Evolutionary conservation across 2,888 invertebrate genomes (phyloP), one percentile per base, ranked within the genome.

Genomic region (Lacanobia oleracea): DNA sequence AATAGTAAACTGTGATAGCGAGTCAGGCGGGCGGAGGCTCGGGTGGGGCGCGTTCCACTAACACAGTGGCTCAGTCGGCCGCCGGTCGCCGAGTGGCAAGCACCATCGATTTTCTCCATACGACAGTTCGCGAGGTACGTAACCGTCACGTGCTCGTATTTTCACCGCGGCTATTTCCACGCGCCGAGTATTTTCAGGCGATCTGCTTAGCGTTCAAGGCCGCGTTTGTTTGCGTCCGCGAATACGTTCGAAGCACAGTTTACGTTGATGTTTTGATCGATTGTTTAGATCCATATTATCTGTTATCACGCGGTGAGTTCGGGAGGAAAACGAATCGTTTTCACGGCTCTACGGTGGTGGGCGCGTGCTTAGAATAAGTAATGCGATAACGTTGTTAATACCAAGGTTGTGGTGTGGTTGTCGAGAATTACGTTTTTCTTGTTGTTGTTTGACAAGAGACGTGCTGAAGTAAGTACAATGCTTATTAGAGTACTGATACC

Each of bases 1-100:
- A 87, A 88, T 90, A 81, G 82, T 85, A 89, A 91, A 88, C 92
- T 94, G 95, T 95, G 95, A 94, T 92, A 93, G 88, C 89, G 81
- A 90, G 86, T 91, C 91, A 90, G 91, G 92, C 94, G 92, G 91
- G 92, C 90, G 90, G 89, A 93, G 92, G 91, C 91, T 93, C 93
- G 93, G 94, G 94, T 91, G 94, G 94, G 95, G 95, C 95, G 94
- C 93, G 94, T 92, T 92, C 94, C 88, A 93, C 94, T 96, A 96
- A 96, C 96, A 96, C 94, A 95, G 94, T 96, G 96, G 96, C 96
- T 96, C 96, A 96, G 96, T 96, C 93, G 92, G 93, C 93, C 92
- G 92, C 92, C 94, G 95, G 94, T 93, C 95, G 94, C 93, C 93
- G 93, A 94, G 95, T 95, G 93, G 93, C 94, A 94, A 95, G 93